Evolutionary conservation across 2,797 vertebrate genomes (phyloP).

Genomic region (Sebastes vulpes): DNA sequence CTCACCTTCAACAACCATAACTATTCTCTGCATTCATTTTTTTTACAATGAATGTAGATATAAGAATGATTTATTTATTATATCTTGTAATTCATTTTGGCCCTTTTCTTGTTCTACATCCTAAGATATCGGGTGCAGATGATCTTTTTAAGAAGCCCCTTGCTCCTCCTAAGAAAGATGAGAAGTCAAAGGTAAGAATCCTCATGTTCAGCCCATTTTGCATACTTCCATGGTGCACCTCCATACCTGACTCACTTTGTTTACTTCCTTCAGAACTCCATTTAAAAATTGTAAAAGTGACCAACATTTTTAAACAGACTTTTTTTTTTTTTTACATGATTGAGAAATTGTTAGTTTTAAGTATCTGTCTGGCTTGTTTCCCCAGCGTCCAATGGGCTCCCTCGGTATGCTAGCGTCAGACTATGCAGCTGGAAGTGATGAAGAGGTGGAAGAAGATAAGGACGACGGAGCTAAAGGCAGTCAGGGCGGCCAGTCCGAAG

Average conservation of each 20-base stretch:
- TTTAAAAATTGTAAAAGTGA: not conserved
- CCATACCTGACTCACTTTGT: not conserved
- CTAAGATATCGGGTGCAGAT: conserved; percentile 84
- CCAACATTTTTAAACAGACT: no score
- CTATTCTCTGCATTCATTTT: not conserved
- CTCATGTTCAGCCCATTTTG: not conserved
- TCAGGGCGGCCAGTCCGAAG: conserved; percentile 82
- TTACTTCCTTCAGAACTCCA: not conserved
- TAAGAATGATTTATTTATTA: not conserved
- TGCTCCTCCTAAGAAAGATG: conserved; percentile 91
- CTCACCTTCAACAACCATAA: not conserved
- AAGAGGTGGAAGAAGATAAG: conserved; percentile 93
- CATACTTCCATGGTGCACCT: not conserved
- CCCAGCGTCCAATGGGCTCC: conserved; percentile 93
- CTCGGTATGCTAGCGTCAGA: conserved; percentile 94
- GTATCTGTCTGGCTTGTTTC: not conserved
- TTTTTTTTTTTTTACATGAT: not conserved
- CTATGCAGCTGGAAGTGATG: conserved; percentile 96
- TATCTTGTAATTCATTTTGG: not conserved
- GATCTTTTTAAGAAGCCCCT: conserved; percentile 98
- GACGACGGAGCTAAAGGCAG: conserved; percentile 82
- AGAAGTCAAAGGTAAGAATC: conserved; percentile 89
- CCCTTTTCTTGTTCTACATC: not conserved
- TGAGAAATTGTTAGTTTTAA: not conserved
- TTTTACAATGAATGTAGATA: not conserved